phyloP scores from a whole-genome alignment of 2,888 invertebrate genomes.

The Diarsia rubi region DNA sequence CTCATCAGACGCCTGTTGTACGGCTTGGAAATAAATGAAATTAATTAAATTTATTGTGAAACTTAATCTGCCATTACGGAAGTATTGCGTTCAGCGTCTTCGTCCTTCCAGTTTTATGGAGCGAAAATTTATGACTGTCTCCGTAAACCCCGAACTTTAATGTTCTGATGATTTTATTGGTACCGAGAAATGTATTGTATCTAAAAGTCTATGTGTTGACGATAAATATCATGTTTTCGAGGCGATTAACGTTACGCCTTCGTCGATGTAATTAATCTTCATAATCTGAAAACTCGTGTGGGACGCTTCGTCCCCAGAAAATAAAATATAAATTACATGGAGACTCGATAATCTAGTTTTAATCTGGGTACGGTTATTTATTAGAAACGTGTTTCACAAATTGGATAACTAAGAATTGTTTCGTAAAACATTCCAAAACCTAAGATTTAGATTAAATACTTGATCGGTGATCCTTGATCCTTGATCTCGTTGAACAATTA shows the following conservation, averaged over 20 bases:
- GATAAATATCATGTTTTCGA: constrained; percentile 31
- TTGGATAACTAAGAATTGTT: constrained; percentile 18
- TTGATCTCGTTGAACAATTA: constrained; percentile 5
- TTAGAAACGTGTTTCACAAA: constrained; percentile 16
- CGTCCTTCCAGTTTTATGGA: constrained; percentile 50
- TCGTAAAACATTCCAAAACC: constrained; percentile 17
- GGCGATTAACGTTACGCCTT: constrained; percentile 14
- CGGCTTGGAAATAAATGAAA: constrained; percentile 32
- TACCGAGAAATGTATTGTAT: not conserved
- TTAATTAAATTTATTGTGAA: constrained; percentile 52
- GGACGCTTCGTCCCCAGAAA: constrained; percentile 8
- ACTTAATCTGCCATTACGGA: constrained; percentile 37
- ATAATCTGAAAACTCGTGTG: constrained; percentile 15
- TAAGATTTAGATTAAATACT: constrained; percentile 27
- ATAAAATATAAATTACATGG: constrained; percentile 10
- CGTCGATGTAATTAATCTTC: constrained; percentile 46
- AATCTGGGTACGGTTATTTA: constrained; percentile 9
- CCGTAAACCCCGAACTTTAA: constrained; percentile 30
- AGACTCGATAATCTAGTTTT: constrained; percentile 10
- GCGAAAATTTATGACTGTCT: constrained; percentile 50
- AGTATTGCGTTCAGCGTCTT: constrained; percentile 27
- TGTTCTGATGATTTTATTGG: constrained; percentile 46
- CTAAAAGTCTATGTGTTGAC: not conserved
- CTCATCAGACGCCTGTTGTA: constrained; percentile 3
- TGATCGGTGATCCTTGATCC: constrained; percentile 22